phyloP scores from a whole-genome alignment of 2,797 vertebrate species.

The Acestrorhynchus altus region DNA sequence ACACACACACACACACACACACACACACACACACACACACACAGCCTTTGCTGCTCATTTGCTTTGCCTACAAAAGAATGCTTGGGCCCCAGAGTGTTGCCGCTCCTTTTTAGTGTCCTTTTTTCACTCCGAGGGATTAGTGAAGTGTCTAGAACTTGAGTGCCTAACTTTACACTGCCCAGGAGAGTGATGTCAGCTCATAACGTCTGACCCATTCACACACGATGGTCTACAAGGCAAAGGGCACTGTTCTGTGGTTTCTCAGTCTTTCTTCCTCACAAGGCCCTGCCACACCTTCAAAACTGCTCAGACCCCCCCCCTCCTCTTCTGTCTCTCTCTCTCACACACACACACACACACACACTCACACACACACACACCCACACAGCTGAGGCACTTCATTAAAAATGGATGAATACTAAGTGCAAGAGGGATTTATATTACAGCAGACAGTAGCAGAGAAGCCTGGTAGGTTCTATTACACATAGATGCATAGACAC shows the following conservation, averaged over 20 bases:
- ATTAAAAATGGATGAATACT: slow-evolving; percentile 85
- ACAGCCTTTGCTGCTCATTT: slow-evolving; percentile 52
- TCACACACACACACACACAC: slow-evolving; percentile 3
- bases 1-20: no score
- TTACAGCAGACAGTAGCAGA: slow-evolving; percentile 71
- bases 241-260: slow-evolving; percentile 36
- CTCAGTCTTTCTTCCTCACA: slow-evolving; percentile 6
- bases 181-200: slow-evolving; percentile 70
- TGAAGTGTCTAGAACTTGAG: slow-evolving; percentile 62
- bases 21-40: no score
- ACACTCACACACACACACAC: slow-evolving; percentile 52
- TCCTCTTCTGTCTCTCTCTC: neutral
- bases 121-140: slow-evolving; percentile 60
- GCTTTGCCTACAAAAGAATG: slow-evolving; percentile 76
- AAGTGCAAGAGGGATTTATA: slow-evolving; percentile 82
- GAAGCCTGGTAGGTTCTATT: slow-evolving; percentile 71
- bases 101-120: slow-evolving; percentile 62
- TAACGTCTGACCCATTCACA: slow-evolving; percentile 28
- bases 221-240: slow-evolving; percentile 12
- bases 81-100: slow-evolving; percentile 66
- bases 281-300: slow-evolving; percentile 16
- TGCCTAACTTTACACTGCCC: slow-evolving; percentile 66
- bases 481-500: slow-evolving; percentile 56
- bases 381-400: slow-evolving; percentile 74
- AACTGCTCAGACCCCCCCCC: neutral